Evolutionary conservation across 92 coral and sea anemone species (phyloP).

Genomic region (Zoanthus sansibaricus): DNA sequence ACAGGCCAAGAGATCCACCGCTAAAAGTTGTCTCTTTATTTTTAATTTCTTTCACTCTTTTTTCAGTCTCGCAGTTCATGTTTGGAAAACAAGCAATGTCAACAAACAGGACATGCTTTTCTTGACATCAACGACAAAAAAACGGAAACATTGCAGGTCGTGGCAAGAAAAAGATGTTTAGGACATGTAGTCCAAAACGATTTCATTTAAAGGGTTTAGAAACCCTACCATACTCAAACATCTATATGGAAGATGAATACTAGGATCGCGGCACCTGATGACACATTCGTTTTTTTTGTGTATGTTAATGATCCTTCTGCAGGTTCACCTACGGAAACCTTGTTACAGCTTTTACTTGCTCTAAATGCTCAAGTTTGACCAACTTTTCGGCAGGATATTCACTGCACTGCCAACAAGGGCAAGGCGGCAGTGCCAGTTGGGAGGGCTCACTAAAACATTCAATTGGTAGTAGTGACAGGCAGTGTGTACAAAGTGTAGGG

Average conservation of each 20-base stretch:
- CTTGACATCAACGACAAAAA: too few species aligned
- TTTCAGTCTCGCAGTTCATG: too few species aligned
- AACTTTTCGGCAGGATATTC: background rate
- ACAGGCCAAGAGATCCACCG: constrained; percentile 22
- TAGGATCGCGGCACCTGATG: background rate
- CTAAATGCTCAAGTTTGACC: background rate
- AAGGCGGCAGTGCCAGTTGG: background rate
- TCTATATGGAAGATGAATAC: too few species aligned
- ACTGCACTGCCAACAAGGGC: background rate
- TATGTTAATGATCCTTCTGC: background rate
- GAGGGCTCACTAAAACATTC: constrained; percentile 65
- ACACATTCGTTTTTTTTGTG: background rate
- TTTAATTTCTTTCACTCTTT: background rate
- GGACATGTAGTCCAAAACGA: too few species aligned
- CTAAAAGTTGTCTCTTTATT: background rate
- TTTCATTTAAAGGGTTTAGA: too few species aligned
- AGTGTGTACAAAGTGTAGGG: constrained; percentile 59
- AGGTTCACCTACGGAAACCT: constrained; percentile 29
- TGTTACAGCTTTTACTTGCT: background rate
- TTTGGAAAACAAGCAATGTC: background rate
- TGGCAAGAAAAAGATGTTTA: too few species aligned
- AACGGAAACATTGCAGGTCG: too few species aligned
- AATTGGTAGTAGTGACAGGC: constrained; percentile 76
- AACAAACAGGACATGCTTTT: background rate
- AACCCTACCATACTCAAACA: too few species aligned